These are phyloP conservation scores for Platycercus adscitus DNA, from an alignment of 2,113 vertebrate species.

Conservation along the genomic window DNA sequence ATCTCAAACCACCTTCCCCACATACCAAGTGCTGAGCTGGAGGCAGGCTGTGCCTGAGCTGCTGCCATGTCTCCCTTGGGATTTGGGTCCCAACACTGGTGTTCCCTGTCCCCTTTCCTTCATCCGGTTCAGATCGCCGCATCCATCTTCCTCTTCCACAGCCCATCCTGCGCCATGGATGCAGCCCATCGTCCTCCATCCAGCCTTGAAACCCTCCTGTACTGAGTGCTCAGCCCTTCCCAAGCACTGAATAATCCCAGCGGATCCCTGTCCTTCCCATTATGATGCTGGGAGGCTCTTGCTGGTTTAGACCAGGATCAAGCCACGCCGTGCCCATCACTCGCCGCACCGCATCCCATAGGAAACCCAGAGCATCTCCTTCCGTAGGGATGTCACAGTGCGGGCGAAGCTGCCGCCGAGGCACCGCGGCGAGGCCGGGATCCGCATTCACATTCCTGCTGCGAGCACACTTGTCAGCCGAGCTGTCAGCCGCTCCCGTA, in stretches of 20 bases:
- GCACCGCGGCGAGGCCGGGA: background rate
- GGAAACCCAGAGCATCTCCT: fast-evolving
- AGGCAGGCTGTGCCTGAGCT: background rate
- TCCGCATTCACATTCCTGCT: slow-evolving; percentile 51
- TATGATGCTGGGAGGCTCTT: fast-evolving
- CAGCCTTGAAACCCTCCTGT: fast-evolving
- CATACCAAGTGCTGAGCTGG: fast-evolving
- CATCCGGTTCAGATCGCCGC: fast-evolving
- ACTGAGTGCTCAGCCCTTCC: background rate
- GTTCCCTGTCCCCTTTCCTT: background rate
- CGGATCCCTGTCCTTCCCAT: fast-evolving
- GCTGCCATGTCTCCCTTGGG: fast-evolving
- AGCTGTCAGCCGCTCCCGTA: slow-evolving; percentile 53
- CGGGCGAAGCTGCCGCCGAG: background rate
- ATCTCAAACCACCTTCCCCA: background rate
- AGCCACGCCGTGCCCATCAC: fast-evolving
- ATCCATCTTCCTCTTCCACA: background rate
- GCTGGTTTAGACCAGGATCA: fast-evolving
- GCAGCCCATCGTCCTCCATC: background rate
- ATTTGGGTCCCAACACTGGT: fast-evolving
- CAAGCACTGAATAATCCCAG: fast-evolving
- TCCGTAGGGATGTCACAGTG: fast-evolving
- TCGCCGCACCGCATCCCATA: fast-evolving
- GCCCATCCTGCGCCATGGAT: background rate
- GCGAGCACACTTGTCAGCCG: slow-evolving; percentile 57